A percentile compares a stretch with the other conserved stretches of the same genome.
Conservation (phyloP, 2,888 invertebrate genomes). For the Augiades crinisus region DNA sequence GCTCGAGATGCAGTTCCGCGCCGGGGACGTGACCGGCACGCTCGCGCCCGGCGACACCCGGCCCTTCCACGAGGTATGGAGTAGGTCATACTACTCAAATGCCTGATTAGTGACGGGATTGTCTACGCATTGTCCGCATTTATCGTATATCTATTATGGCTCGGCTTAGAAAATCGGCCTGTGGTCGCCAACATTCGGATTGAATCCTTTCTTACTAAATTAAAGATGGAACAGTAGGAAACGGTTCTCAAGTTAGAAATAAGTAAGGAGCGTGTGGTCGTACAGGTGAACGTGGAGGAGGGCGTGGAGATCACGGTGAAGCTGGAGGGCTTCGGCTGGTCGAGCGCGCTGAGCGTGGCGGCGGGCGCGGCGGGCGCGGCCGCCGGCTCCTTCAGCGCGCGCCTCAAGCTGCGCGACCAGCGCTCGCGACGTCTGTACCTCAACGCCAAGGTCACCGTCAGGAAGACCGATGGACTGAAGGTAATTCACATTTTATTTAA, state of each 20-base stretch:
- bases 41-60: slow-evolving; percentile 59
- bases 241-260: too few relatives aligned
- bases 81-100: too few relatives aligned
- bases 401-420: slow-evolving; percentile 88
- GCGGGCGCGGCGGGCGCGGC: slow-evolving; percentile 34
- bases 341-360: slow-evolving; percentile 82
- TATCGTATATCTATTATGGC: too few relatives aligned
- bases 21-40: slow-evolving; percentile 43
- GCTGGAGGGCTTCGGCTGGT: slow-evolving; percentile 91
- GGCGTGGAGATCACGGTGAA: slow-evolving; percentile 87
- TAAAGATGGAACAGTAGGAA: too few relatives aligned
- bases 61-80: slow-evolving; percentile 68
- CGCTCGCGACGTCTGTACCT: slow-evolving; percentile 88
- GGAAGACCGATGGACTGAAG: slow-evolving; percentile 68
- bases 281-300: slow-evolving; percentile 86
- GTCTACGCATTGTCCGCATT: too few relatives aligned
- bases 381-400: slow-evolving; percentile 81
- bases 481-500: too few relatives aligned
- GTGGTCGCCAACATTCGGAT: too few relatives aligned
- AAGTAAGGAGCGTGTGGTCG: too few relatives aligned
- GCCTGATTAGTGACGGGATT: too few relatives aligned
- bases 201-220: too few relatives aligned
- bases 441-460: slow-evolving; percentile 81
- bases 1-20: slow-evolving; percentile 85
- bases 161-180: too few relatives aligned